These are phyloP conservation scores for Euproctis similis DNA, from an alignment of 2,888 invertebrate genomes.

Conservation along the genomic window DNA sequence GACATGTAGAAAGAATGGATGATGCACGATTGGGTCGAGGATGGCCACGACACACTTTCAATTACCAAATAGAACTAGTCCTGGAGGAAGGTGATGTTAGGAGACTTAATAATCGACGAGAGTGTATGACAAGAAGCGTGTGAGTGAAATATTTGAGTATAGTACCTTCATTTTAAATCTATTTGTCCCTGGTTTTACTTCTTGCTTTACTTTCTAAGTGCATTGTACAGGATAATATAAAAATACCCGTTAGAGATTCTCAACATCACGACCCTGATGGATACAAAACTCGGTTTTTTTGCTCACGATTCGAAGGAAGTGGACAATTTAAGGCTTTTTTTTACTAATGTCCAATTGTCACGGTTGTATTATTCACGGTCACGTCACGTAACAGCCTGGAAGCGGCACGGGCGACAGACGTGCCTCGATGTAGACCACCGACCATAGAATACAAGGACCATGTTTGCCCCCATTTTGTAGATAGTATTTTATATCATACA, in stretches of 20 bases:
- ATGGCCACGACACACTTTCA: too few relatives aligned
- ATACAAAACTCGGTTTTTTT: slow-evolving; percentile 11
- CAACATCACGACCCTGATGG: slow-evolving; percentile 6
- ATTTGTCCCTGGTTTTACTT: too few relatives aligned
- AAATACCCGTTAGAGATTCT: slow-evolving; percentile 9
- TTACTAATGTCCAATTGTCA: slow-evolving; percentile 9
- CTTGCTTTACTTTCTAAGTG: too few relatives aligned
- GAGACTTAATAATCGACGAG: too few relatives aligned
- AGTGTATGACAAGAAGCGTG: too few relatives aligned
- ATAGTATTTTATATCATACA: too few relatives aligned
- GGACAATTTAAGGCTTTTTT: slow-evolving; percentile 9
- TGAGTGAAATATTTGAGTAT: too few relatives aligned
- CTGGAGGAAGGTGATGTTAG: too few relatives aligned
- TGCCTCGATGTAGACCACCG: slow-evolving; percentile 20
- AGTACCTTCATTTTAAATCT: too few relatives aligned
- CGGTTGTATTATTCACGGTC: slow-evolving; percentile 26
- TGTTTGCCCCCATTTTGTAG: not conserved
- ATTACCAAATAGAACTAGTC: too few relatives aligned
- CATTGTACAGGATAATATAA: slow-evolving; percentile 1
- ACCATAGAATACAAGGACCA: slow-evolving; percentile 11
- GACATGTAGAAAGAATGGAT: too few relatives aligned
- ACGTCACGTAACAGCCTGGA: slow-evolving; percentile 34
- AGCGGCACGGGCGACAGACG: slow-evolving; percentile 20
- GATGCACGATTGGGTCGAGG: too few relatives aligned
- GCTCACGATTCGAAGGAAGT: slow-evolving; percentile 12